These are phyloP conservation scores for Astyanax mexicanus DNA, from an alignment of 2,797 vertebrate genomes.

Conservation along the genomic window DNA sequence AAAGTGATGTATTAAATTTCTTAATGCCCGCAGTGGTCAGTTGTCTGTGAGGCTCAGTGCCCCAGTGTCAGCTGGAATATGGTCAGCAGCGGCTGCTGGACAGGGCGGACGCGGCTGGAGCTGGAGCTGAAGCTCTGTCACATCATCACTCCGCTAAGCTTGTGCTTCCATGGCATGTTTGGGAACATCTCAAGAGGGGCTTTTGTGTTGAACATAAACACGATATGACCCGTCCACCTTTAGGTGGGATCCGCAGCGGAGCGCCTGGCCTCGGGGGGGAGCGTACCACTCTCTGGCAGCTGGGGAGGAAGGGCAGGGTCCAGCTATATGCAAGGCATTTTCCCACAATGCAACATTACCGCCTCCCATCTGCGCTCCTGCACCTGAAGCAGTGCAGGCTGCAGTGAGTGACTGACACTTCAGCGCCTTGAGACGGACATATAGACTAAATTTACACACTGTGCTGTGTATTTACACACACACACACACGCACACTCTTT, in stretches of 20 bases:
- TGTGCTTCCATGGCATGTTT: slow-evolving; percentile 48
- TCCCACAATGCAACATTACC: slow-evolving; percentile 24
- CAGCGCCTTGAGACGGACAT: background rate
- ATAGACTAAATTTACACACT: background rate
- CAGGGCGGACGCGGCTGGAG: background rate
- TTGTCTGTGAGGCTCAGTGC: background rate
- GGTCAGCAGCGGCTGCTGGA: background rate
- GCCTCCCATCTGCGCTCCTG: slow-evolving; percentile 24
- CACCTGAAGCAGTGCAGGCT: slow-evolving; percentile 1
- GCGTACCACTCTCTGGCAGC: slow-evolving; percentile 6
- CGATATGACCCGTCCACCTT: slow-evolving; percentile 30
- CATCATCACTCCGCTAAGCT: slow-evolving; percentile 20
- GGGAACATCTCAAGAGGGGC: slow-evolving; percentile 42
- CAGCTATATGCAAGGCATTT: background rate
- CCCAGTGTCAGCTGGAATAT: slow-evolving; percentile 16
- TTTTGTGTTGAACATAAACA: slow-evolving; percentile 42
- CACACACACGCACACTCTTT: background rate
- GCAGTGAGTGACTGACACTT: background rate
- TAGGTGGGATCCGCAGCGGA: slow-evolving; percentile 4
- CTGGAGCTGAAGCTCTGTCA: slow-evolving; percentile 22
- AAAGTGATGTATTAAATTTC: slow-evolving; percentile 18
- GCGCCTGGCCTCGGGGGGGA: slow-evolving; percentile 21
- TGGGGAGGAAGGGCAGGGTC: background rate
- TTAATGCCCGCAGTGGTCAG: background rate
- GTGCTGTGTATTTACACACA: background rate